Evolutionary conservation across 1,140 invertebrate genomes (phyloP).

Genomic region (Leptinotarsa undecemlineata): DNA sequence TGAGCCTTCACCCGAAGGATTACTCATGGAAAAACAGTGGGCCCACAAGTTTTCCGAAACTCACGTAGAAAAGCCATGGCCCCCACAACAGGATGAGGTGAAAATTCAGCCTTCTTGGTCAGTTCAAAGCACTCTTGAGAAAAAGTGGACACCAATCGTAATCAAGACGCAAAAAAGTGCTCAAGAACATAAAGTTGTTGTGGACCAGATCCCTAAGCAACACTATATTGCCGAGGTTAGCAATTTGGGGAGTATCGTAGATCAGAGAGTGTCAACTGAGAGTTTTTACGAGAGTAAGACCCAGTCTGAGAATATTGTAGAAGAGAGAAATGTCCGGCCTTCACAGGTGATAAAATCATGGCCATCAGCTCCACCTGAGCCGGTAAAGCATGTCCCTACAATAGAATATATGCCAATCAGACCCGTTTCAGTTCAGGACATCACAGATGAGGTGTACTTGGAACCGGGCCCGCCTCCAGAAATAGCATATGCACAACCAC

Average conservation of each 20-base stretch:
- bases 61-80: constrained; percentile 60
- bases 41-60: constrained; percentile 60
- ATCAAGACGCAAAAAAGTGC: constrained; percentile 37
- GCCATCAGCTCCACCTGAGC: constrained; percentile 55
- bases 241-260: constrained; percentile 37
- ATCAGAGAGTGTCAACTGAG: constrained; percentile 25
- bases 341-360: constrained; percentile 55
- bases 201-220: constrained; percentile 43
- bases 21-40: constrained; percentile 68
- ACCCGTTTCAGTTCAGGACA: constrained; percentile 54
- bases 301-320: constrained; percentile 53
- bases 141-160: constrained; percentile 44
- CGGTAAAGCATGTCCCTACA: constrained; percentile 36
- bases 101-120: constrained; percentile 50
- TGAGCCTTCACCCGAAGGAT: constrained; percentile 58
- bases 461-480: constrained; percentile 68
- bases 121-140: constrained; percentile 47
- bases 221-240: constrained; percentile 54
- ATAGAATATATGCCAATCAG: constrained; percentile 48
- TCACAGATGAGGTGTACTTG: constrained; percentile 57
- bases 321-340: constrained; percentile 53
- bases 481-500: constrained; percentile 63
- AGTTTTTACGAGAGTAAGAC: constrained; percentile 24
- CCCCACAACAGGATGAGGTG: constrained; percentile 51
- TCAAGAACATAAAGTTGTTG: constrained; percentile 42